These are phyloP conservation scores for Protonemura montana DNA, from an alignment of 2,888 invertebrate genomes.

Conservation along the genomic window DNA sequence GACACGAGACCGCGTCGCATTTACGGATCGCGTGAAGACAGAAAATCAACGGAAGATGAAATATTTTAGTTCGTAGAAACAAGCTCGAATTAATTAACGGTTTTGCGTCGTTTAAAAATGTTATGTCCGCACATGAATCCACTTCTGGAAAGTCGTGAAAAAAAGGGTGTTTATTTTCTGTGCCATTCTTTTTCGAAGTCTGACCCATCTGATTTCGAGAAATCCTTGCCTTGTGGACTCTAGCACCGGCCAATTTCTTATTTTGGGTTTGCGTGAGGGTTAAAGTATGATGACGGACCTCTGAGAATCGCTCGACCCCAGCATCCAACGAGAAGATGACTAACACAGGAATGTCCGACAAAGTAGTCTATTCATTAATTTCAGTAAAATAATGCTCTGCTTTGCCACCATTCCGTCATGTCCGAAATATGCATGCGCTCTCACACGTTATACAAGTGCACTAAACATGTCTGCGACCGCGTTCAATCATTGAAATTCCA, in stretches of 20 bases:
- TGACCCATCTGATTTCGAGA: neutral
- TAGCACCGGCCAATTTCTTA: neutral
- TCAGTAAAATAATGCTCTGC: neutral
- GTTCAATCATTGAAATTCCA: neutral
- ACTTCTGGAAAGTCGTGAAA: neutral
- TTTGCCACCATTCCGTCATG: conserved; percentile 2
- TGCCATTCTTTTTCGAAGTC: neutral
- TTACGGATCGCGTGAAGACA: neutral
- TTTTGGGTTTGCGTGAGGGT: neutral
- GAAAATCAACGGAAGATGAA: neutral
- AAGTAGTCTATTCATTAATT: conserved; percentile 3
- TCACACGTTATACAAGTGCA: neutral
- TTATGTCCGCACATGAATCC: neutral
- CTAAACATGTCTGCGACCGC: neutral
- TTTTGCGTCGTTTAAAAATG: neutral
- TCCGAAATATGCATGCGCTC: neutral
- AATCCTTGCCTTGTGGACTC: neutral
- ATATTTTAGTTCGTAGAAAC: neutral
- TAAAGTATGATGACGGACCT: neutral
- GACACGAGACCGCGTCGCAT: neutral
- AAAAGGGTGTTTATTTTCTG: neutral
- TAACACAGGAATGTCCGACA: conserved; percentile 24
- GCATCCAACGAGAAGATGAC: neutral
- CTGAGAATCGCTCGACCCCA: neutral
- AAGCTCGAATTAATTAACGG: neutral